Percentiles rank a stretch among this genome's conserved stretches.
phyloP scores from a whole-genome alignment of 2,797 vertebrate genomes.

The Semotilus atromaculatus region DNA sequence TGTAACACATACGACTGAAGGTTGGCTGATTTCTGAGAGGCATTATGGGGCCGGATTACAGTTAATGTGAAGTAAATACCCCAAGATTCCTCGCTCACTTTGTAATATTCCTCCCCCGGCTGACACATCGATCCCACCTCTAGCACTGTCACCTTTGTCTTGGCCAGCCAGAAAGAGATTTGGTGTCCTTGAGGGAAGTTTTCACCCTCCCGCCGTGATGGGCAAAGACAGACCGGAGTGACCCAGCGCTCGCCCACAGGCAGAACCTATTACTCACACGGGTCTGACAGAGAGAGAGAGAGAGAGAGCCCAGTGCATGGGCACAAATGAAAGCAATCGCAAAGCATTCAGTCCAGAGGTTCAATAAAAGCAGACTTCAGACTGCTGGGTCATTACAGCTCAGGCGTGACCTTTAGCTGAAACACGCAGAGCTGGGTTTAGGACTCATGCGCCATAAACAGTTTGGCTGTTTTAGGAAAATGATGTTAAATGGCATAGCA shows the following conservation, averaged over 20 bases:
- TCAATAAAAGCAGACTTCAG: conserved; percentile 60
- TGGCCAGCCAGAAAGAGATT: conserved; percentile 51
- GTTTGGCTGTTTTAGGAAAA: conserved; percentile 24
- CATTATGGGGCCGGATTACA: conserved; percentile 59
- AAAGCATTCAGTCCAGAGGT: conserved; percentile 60
- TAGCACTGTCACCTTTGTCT: conserved; percentile 48
- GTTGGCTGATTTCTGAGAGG: conserved; percentile 53
- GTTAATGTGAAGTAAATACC: conserved; percentile 61
- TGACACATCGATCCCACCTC: conserved; percentile 66
- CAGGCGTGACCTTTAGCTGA: conserved; percentile 71
- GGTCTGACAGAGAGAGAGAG: conserved; percentile 53
- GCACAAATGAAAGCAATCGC: conserved; percentile 65
- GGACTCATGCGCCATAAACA: conserved; percentile 43
- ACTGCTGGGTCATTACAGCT: conserved; percentile 55
- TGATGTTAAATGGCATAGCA: conserved; percentile 10
- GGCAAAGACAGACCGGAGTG: conserved; percentile 67
- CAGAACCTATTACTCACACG: conserved; percentile 50
- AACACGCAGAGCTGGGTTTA: conserved; percentile 38
- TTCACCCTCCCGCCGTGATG: conserved; percentile 67
- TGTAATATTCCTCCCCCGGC: conserved; percentile 61
- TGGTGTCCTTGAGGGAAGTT: conserved; percentile 61
- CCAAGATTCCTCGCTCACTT: conserved; percentile 52
- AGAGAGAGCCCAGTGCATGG: conserved; percentile 31
- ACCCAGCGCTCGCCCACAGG: conserved; percentile 71
- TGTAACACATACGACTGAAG: conserved; percentile 55